phyloP scores from a whole-genome alignment of 2,888 invertebrate species.

The Noctua pronuba region DNA sequence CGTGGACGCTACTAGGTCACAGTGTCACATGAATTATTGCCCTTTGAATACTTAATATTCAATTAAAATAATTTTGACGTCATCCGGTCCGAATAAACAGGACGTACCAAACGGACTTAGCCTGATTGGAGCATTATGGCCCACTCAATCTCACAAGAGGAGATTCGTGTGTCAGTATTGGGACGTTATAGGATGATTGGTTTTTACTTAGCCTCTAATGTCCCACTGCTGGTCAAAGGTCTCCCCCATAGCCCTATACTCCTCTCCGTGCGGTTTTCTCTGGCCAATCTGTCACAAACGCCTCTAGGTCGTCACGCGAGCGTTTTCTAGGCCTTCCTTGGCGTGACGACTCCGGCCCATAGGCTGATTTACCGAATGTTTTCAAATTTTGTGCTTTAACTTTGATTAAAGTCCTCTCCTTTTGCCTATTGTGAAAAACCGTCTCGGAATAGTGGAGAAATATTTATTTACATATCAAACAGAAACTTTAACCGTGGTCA shows the following conservation, averaged over 20 bases:
- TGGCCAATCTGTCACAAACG: not conserved
- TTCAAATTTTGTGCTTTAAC: not conserved
- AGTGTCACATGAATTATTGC: constrained; percentile 16
- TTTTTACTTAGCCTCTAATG: not conserved
- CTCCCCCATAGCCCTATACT: not conserved
- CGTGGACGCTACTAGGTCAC: constrained; percentile 44
- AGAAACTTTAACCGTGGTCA: not conserved
- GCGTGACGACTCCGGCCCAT: too few species aligned
- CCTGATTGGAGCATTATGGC: not conserved
- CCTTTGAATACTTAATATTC: constrained; percentile 32
- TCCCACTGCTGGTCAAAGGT: not conserved
- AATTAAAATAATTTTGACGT: constrained; percentile 32
- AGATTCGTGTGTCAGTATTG: not conserved
- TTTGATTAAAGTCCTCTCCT: not conserved
- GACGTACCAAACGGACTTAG: not conserved
- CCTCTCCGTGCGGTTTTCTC: not conserved
- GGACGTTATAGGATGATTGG: not conserved
- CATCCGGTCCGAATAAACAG: not conserved
- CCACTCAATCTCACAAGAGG: not conserved
- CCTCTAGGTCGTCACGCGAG: not conserved
- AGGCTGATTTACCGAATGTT: not conserved
- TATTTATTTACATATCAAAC: not conserved
- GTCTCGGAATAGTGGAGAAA: not conserved
- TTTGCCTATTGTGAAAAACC: not conserved
- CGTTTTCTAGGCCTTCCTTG: not conserved